Evolutionary conservation across 2,113 vertebrate genomes (phyloP), one percentile per base, ranked within the genome.

Genomic region (Herpailurus yagouaroundi): DNA sequence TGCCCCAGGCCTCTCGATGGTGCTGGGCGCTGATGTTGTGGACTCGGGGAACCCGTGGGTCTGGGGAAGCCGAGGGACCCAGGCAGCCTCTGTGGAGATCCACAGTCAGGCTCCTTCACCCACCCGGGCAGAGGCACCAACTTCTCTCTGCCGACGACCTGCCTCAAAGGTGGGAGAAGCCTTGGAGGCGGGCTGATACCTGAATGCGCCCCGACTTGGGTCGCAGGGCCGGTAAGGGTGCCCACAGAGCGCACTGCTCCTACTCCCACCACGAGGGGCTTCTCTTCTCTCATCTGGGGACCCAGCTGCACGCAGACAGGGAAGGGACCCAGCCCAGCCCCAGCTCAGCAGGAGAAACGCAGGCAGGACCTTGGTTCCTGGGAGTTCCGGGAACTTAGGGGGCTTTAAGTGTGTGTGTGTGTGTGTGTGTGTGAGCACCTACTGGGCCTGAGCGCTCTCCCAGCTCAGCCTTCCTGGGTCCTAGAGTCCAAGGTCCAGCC

Each of bases 381-480:
- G 66, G 11, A 18, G 21, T 9, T 16, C 21, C 18, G 16, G 29
- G 48, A 76, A 12, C 1, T 9, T 0, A 3, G 38, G 21, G 5
- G 11, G 4, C 7, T 86, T 71, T 41, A 45, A 45, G 45, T 7
- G 3, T 31, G 19, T 1, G 5, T n/a, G 7, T 15, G 5, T 0
- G 2, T 7, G 3, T 31, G 16, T 16, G 19, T 1, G 5, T n/a
- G 7, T 15, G 5, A 0, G 2, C 0, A 10, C 77, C 12, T 13
- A 48, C 27, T 23, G 10, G 31, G 36, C 31, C 68, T 18, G 38
- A 4, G 11, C 4, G 8, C 27, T 14, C 41, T 33, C 52, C 60
- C 4, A 16, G 69, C 36, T 74, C 27, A 23, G 69, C 18, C 19
- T 55, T 23, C 13, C 41, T n/a, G 11, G 21, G 14, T 52, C 91